Evolutionary conservation across 2,888 invertebrate genomes (phyloP).

Genomic region (Hedya salicella): DNA sequence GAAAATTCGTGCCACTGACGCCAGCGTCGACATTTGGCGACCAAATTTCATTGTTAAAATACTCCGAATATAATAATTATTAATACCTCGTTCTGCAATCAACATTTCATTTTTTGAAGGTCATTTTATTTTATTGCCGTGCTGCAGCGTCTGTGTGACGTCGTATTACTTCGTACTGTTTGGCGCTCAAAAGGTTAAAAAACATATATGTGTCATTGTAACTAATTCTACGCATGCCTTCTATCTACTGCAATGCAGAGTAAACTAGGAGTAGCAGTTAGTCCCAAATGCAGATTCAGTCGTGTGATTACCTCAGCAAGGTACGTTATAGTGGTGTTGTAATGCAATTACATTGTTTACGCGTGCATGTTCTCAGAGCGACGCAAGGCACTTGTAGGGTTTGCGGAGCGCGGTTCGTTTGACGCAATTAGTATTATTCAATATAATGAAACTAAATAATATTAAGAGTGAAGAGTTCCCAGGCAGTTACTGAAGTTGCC

Average conservation of each 20-base stretch:
- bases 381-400: slow-evolving; percentile 64
- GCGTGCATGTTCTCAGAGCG: slow-evolving; percentile 61
- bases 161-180: no score
- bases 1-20: no score
- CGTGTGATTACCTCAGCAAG: slow-evolving; percentile 50
- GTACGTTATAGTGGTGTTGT: slow-evolving; percentile 57
- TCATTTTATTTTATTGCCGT: no score
- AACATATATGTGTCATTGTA: no score
- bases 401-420: slow-evolving; percentile 54
- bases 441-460: neutral
- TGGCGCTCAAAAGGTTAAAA: no score
- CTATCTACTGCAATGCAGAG: neutral
- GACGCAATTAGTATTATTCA: slow-evolving; percentile 48
- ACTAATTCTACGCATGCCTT: neutral
- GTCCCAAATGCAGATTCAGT: slow-evolving; percentile 44
- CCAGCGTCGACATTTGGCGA: no score
- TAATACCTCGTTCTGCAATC: no score
- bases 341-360: slow-evolving; percentile 70
- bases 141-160: no score
- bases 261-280: slow-evolving; percentile 1
- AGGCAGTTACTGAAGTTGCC: neutral
- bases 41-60: no score
- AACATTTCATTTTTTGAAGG: no score
- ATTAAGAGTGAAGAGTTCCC: neutral
- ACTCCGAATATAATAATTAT: no score